Percentiles rank a stretch among this genome's conserved stretches.
phyloP scores from a whole-genome alignment of 2,888 invertebrate species.

The Merodon equestris region DNA sequence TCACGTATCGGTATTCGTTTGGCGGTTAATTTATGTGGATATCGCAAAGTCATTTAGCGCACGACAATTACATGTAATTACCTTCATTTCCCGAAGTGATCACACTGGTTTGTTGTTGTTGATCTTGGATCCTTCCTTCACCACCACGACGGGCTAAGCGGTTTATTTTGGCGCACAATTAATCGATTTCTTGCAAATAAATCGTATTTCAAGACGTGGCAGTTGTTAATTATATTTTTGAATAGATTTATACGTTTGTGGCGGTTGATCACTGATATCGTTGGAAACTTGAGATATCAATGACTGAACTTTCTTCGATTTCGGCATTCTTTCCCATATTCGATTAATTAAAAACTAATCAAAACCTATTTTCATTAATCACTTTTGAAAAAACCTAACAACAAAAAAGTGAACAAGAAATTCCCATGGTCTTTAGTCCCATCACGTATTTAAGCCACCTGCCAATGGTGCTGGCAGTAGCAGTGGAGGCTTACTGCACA shows the following conservation, averaged over 20 bases:
- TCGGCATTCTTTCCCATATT: slow-evolving; percentile 30
- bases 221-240: slow-evolving; percentile 35
- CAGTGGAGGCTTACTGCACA: slow-evolving; percentile 26
- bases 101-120: slow-evolving; percentile 15
- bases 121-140: background rate
- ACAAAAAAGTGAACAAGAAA: slow-evolving; percentile 14
- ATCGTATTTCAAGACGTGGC: slow-evolving; percentile 14
- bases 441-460: slow-evolving; percentile 65
- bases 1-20: slow-evolving; percentile 35
- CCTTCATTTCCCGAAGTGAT: slow-evolving; percentile 64
- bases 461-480: slow-evolving; percentile 41
- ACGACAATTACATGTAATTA: slow-evolving; percentile 65
- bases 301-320: too few species aligned
- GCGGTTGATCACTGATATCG: too few species aligned
- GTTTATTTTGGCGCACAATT: slow-evolving; percentile 48
- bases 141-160: slow-evolving; percentile 11
- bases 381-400: background rate
- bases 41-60: slow-evolving; percentile 66
- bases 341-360: slow-evolving; percentile 55
- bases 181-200: slow-evolving; percentile 38
- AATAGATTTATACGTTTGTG: slow-evolving; percentile 20
- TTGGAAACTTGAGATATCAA: too few species aligned
- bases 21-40: slow-evolving; percentile 60
- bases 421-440: slow-evolving; percentile 45
- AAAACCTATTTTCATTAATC: slow-evolving; percentile 54